These are phyloP conservation scores for Noctilio leporinus DNA, from an alignment of 2,113 vertebrate genomes.

Conservation along the genomic window DNA sequence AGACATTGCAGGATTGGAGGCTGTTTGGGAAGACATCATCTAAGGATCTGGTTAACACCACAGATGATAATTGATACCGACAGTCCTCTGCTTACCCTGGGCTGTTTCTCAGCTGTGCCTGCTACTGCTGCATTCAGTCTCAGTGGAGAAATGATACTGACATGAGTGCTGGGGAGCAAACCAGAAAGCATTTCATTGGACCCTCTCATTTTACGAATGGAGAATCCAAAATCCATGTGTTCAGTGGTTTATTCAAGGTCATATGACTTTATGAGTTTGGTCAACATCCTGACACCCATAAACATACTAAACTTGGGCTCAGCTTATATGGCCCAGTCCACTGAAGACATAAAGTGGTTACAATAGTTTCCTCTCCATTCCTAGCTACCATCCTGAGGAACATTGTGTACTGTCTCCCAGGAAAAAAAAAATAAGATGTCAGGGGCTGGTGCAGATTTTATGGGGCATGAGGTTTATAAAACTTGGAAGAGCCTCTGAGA, in stretches of 20 bases:
- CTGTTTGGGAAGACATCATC: background rate
- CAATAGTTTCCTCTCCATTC: background rate
- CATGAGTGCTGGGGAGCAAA: background rate
- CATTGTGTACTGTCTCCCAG: background rate
- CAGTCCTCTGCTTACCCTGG: background rate
- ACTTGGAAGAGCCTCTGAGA: background rate
- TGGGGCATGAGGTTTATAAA: background rate
- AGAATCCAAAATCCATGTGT: background rate
- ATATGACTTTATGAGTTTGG: background rate
- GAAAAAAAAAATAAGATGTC: background rate
- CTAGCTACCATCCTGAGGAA: background rate
- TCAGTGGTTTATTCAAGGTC: background rate
- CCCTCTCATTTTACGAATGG: background rate
- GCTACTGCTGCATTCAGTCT: background rate
- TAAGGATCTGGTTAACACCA: background rate
- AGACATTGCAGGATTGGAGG: background rate
- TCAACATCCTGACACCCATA: background rate
- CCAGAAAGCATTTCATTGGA: background rate
- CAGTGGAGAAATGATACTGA: background rate
- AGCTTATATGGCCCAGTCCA: background rate
- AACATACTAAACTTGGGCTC: slow-evolving; percentile 6
- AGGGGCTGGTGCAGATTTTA: background rate
- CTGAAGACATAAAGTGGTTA: background rate
- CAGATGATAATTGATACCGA: background rate
- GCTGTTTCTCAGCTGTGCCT: background rate